phyloP scores from a whole-genome alignment of 1,140 invertebrate genomes.

The Bilobella aurantiaca region DNA sequence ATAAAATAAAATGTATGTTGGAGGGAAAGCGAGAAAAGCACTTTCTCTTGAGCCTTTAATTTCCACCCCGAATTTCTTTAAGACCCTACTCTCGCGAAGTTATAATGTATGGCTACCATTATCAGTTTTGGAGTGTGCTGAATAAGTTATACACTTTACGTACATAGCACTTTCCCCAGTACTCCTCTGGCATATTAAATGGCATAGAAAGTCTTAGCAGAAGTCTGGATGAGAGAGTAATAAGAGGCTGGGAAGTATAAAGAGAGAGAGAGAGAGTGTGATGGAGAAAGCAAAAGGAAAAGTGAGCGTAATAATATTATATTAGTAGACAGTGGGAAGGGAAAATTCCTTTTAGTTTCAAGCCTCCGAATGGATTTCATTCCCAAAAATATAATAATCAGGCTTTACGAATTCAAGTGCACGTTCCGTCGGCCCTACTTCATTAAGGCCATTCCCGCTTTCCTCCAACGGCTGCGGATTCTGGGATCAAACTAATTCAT shows the following conservation, averaged over 20 bases:
- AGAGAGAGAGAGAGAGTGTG: not conserved
- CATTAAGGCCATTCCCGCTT: constrained; percentile 29
- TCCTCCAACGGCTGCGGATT: constrained; percentile 10
- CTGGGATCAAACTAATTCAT: not conserved
- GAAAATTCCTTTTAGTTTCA: constrained; percentile 5
- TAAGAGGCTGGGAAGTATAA: not conserved
- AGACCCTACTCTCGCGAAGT: not conserved
- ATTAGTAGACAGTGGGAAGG: not conserved
- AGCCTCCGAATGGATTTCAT: not conserved
- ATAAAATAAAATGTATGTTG: not conserved
- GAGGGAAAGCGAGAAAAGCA: not conserved
- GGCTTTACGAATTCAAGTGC: constrained; percentile 33
- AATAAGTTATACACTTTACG: constrained; percentile 5
- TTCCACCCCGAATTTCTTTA: not conserved
- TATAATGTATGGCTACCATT: constrained; percentile 3
- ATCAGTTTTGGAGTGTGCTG: constrained; percentile 8
- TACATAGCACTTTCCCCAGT: not conserved
- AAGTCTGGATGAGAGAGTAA: not conserved
- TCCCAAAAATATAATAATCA: constrained; percentile 19
- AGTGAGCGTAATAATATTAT: constrained; percentile 2
- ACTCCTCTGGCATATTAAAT: not conserved
- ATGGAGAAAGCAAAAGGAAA: not conserved
- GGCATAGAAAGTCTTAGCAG: not conserved
- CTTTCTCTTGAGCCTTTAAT: constrained; percentile 4
- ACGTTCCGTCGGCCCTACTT: constrained; percentile 23